Evolutionary conservation across 2,113 vertebrate genomes (phyloP).

Genomic region (Pygoscelis adeliae): DNA sequence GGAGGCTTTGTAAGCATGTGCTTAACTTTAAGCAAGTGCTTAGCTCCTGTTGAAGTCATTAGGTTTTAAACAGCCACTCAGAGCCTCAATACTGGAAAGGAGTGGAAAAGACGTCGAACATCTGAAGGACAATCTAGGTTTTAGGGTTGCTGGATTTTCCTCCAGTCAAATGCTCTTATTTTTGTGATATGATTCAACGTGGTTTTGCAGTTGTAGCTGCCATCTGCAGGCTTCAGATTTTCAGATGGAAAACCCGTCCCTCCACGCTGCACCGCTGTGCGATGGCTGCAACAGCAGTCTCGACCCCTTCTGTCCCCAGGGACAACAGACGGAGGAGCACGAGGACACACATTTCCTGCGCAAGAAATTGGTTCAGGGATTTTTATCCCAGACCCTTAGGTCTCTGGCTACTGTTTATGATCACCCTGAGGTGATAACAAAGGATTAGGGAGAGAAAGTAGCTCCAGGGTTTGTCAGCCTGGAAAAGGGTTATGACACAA

Average conservation of each 20-base stretch:
- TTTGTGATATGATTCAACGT: fast-evolving
- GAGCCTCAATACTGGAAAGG: neutral
- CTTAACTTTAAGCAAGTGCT: neutral
- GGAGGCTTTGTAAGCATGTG: neutral
- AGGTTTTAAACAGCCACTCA: neutral
- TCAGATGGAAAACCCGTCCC: neutral
- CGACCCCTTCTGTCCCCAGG: fast-evolving
- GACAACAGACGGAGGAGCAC: fast-evolving
- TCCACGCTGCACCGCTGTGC: fast-evolving
- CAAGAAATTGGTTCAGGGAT: neutral
- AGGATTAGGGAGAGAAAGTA: neutral
- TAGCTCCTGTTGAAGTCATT: neutral
- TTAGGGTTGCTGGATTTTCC: neutral
- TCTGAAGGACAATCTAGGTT: neutral
- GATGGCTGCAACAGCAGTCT: neutral
- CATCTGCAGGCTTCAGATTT: neutral
- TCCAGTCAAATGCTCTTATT: neutral
- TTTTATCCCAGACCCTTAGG: neutral
- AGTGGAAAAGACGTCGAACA: neutral
- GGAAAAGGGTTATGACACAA: neutral
- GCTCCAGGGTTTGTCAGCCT: neutral
- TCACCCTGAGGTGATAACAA: neutral
- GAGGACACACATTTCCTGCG: fast-evolving
- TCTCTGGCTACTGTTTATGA: neutral
- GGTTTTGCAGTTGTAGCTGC: neutral